Percentiles rank a stretch among this genome's conserved stretches.
phyloP scores from a whole-genome alignment of 2,888 invertebrate genomes.

The Caenorhabditis virilis region DNA sequence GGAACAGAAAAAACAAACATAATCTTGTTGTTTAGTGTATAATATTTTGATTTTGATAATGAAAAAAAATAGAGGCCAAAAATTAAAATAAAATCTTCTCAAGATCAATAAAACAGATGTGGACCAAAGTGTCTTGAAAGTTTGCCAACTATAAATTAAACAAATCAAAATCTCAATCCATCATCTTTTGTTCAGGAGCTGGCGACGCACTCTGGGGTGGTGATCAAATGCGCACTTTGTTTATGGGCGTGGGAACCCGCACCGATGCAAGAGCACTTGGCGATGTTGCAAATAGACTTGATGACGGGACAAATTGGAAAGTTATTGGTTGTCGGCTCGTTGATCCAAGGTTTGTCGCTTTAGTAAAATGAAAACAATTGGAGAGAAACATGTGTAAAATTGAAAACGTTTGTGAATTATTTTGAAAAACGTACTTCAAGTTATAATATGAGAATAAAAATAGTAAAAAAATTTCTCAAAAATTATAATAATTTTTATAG shows the following conservation, averaged over 20 bases:
- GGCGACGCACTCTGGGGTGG: conserved; percentile 67
- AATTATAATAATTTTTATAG: too few relatives aligned
- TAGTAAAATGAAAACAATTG: conserved; percentile 1
- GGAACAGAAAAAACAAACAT: too few relatives aligned
- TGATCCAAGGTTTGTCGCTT: conserved; percentile 58
- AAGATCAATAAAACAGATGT: too few relatives aligned
- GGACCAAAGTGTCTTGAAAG: too few relatives aligned
- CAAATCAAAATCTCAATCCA: neutral
- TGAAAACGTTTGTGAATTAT: neutral
- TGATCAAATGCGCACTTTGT: conserved; percentile 51
- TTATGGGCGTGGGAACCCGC: conserved; percentile 65
- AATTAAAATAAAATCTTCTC: too few relatives aligned
- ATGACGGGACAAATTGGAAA: conserved; percentile 52
- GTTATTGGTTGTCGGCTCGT: conserved; percentile 62
- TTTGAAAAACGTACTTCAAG: neutral
- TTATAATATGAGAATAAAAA: neutral
- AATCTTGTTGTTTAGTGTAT: too few relatives aligned
- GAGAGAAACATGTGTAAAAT: neutral
- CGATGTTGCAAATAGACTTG: conserved; percentile 54
- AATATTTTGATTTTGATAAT: too few relatives aligned
- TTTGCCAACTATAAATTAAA: neutral
- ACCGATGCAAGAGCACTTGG: conserved; percentile 61
- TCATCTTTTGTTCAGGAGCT: conserved; percentile 63
- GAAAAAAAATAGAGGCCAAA: too few relatives aligned
- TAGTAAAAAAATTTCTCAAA: conserved; percentile 1